Percentiles rank a stretch among this genome's conserved stretches.
Evolutionary conservation across 2,888 invertebrate species (phyloP).

Genomic region (Nephrocerus scutellatus): DNA sequence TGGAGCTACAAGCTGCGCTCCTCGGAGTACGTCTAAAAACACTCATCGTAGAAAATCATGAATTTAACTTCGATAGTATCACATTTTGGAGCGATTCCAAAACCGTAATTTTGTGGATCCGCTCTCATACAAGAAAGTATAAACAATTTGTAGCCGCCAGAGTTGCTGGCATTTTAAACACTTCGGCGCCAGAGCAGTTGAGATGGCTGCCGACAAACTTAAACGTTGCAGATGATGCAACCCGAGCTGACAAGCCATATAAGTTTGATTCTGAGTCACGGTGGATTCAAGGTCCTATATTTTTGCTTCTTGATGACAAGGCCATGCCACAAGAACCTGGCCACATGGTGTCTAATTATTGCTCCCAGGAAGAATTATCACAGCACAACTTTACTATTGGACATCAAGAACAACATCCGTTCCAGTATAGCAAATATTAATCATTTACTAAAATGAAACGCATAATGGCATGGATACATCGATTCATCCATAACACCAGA

Average conservation of each 20-base stretch:
- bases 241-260: too few relatives aligned
- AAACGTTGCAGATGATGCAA: constrained; percentile 16
- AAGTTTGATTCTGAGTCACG: background rate
- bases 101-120: constrained; percentile 21
- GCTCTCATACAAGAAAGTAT: constrained; percentile 21
- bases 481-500: too few relatives aligned
- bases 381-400: too few relatives aligned
- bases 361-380: background rate
- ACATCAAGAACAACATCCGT: background rate
- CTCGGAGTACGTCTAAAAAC: background rate
- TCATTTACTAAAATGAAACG: constrained; percentile 2
- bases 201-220: constrained; percentile 16
- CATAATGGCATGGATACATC: constrained; percentile 3
- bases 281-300: too few relatives aligned
- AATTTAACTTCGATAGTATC: too few relatives aligned
- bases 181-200: constrained; percentile 13
- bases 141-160: constrained; percentile 16
- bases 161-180: constrained; percentile 13
- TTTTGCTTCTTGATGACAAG: too few relatives aligned
- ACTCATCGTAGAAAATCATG: background rate
- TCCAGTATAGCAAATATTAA: constrained; percentile 3
- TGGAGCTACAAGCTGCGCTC: constrained; percentile 11
- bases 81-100: constrained; percentile 10
- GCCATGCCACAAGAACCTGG: background rate
- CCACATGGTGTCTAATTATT: background rate